A percentile compares a stretch with the other conserved stretches of the same genome.
Evolutionary conservation across 2,888 invertebrate genomes (phyloP).

Genomic region (Coleophora flavipennella): DNA sequence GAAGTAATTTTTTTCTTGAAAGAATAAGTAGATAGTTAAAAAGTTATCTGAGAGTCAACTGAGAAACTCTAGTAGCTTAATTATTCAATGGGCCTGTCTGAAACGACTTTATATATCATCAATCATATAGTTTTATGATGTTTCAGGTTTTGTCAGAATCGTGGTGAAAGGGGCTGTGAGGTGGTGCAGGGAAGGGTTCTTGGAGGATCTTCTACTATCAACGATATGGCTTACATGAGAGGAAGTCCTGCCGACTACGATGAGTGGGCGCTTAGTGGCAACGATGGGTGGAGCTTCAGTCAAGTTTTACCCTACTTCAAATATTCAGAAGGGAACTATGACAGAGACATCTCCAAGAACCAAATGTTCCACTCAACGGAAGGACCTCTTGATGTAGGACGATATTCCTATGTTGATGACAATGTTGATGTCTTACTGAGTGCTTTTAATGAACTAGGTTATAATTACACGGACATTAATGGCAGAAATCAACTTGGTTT

Average conservation of each 20-base stretch:
- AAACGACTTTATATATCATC: slow-evolving; percentile 23
- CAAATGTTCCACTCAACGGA: slow-evolving; percentile 56
- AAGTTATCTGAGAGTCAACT: no score
- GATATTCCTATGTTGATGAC: slow-evolving; percentile 56
- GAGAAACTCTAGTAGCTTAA: slow-evolving; percentile 1
- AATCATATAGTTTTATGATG: slow-evolving; percentile 26
- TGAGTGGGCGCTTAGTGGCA: slow-evolving; percentile 56
- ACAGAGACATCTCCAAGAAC: slow-evolving; percentile 58
- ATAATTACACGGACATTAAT: slow-evolving; percentile 60
- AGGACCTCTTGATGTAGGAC: slow-evolving; percentile 58
- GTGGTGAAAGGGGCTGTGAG: slow-evolving; percentile 44
- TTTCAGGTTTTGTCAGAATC: slow-evolving; percentile 59
- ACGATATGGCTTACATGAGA: slow-evolving; percentile 62
- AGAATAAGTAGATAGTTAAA: no score
- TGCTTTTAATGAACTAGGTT: slow-evolving; percentile 56
- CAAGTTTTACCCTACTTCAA: slow-evolving; percentile 59
- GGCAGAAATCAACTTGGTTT: slow-evolving; percentile 58
- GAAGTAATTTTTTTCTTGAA: not conserved
- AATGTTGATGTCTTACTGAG: slow-evolving; percentile 57
- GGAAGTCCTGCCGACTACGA: slow-evolving; percentile 63
- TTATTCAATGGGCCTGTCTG: slow-evolving; percentile 16
- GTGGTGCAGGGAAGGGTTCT: slow-evolving; percentile 56
- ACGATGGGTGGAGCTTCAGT: slow-evolving; percentile 55
- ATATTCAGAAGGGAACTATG: slow-evolving; percentile 64
- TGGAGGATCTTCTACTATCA: slow-evolving; percentile 58